phyloP scores from a whole-genome alignment of 2,888 invertebrate species.

The Rhingia campestris region DNA sequence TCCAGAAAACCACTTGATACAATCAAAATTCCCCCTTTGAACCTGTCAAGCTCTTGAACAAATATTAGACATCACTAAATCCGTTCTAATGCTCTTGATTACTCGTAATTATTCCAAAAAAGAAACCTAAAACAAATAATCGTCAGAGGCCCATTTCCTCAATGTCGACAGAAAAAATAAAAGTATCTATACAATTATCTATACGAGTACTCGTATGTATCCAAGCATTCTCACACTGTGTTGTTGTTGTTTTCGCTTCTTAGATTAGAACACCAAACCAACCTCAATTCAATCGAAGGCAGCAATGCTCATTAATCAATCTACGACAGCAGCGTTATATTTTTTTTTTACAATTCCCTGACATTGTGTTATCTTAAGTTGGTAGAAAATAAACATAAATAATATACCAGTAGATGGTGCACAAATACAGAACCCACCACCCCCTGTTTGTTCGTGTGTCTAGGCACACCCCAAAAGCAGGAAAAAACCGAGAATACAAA shows the following conservation, averaged over 20 bases:
- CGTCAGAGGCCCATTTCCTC: not conserved
- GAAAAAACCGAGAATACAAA: not conserved
- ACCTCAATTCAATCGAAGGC: constrained; percentile 54
- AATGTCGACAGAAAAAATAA: not conserved
- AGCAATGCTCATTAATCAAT: constrained; percentile 58
- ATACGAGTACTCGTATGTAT: not conserved
- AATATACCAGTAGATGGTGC: constrained; percentile 52
- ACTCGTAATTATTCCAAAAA: constrained; percentile 22
- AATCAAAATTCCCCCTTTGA: not conserved
- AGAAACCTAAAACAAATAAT: constrained; percentile 14
- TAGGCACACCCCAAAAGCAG: constrained; percentile 36
- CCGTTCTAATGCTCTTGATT: constrained; percentile 21
- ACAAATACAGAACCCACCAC: constrained; percentile 21
- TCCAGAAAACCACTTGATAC: not conserved
- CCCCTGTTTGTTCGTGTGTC: constrained; percentile 13
- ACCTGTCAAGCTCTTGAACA: constrained; percentile 16
- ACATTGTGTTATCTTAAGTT: constrained; percentile 58
- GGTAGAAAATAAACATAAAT: constrained; percentile 57
- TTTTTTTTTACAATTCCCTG: constrained; percentile 38
- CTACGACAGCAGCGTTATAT: constrained; percentile 32
- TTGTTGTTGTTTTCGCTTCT: not conserved
- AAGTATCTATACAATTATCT: not conserved
- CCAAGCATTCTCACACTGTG: constrained; percentile 25
- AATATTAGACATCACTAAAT: constrained; percentile 15
- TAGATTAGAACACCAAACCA: constrained; percentile 34